phyloP scores from a whole-genome alignment of 1,140 invertebrate genomes.

The Drosophila seguyi region DNA sequence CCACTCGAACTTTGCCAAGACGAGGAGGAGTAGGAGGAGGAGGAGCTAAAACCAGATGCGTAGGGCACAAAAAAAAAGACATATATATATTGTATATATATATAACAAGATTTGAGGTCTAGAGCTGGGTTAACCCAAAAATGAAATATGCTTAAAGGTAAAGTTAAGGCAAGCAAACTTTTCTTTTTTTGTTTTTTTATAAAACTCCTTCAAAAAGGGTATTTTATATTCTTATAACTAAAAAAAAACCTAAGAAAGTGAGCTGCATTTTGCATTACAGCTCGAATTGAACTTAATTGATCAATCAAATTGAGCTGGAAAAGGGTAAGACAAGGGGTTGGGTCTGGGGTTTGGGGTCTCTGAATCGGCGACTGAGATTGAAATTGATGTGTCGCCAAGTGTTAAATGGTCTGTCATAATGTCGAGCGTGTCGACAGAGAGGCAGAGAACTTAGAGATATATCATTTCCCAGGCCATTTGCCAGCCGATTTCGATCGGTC shows the following conservation, averaged over 20 bases:
- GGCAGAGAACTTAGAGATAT: conserved; percentile 1
- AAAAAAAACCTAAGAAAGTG: conserved; percentile 1
- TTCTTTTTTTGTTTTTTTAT: too few relatives aligned
- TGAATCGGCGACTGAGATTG: conserved; percentile 46
- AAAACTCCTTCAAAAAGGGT: neutral
- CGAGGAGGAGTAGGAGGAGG: neutral
- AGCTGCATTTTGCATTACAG: conserved; percentile 33
- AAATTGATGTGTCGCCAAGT: conserved; percentile 53
- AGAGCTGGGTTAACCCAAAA: neutral
- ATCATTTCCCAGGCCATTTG: conserved; percentile 48
- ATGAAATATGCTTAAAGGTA: conserved; percentile 3
- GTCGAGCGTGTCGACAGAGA: conserved; percentile 31
- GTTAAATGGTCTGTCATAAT: conserved; percentile 74
- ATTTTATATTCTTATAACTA: neutral
- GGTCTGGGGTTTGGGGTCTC: neutral
- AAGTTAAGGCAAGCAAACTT: too few relatives aligned
- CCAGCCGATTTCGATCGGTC: conserved; percentile 30
- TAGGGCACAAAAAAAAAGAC: neutral
- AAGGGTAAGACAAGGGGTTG: neutral
- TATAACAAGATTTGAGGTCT: conserved; percentile 17
- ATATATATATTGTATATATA: neutral
- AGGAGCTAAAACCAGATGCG: conserved; percentile 28
- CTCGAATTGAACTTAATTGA: conserved; percentile 78
- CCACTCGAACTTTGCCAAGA: conserved; percentile 55
- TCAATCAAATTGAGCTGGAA: conserved; percentile 69